Conservation (phyloP, 1,140 invertebrate species). For the Aphelinus certus region DNA sequence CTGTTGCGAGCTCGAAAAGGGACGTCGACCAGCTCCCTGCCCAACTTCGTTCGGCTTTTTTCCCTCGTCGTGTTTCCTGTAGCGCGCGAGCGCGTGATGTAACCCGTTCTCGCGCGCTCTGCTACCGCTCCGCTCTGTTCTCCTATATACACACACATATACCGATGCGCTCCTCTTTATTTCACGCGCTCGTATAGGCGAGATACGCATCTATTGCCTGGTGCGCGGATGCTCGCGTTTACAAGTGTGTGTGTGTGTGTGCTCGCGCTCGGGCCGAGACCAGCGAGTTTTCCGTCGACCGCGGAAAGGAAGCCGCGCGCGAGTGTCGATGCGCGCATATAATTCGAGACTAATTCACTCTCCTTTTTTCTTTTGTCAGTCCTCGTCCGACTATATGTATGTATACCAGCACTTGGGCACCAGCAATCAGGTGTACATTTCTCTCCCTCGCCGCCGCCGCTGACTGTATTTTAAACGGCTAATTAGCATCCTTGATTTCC, state of each 20-base stretch:
- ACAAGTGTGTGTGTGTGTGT: too few relatives aligned
- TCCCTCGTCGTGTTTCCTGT: background rate
- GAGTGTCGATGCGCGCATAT: background rate
- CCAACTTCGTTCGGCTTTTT: background rate
- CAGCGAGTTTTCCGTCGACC: constrained; percentile 1
- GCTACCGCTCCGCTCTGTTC: too few relatives aligned
- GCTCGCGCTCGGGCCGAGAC: background rate
- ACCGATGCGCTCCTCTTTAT: constrained; percentile 4
- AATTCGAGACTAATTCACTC: background rate
- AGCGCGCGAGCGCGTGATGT: too few relatives aligned
- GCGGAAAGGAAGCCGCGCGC: background rate
- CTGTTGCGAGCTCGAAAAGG: background rate
- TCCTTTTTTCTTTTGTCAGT: background rate
- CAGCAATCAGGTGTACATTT: background rate
- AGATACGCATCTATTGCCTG: constrained; percentile 2
- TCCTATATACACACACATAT: background rate
- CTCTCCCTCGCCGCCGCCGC: background rate
- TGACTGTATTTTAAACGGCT: constrained; percentile 20
- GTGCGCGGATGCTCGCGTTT: background rate
- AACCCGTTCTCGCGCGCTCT: too few relatives aligned
- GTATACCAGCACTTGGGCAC: background rate
- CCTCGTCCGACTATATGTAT: background rate
- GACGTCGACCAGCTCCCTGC: background rate
- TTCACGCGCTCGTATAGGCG: background rate
- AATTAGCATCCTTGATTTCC: constrained; percentile 25